phyloP scores from a whole-genome alignment of 1,140 invertebrate species.

The Drosophila sproati region DNA sequence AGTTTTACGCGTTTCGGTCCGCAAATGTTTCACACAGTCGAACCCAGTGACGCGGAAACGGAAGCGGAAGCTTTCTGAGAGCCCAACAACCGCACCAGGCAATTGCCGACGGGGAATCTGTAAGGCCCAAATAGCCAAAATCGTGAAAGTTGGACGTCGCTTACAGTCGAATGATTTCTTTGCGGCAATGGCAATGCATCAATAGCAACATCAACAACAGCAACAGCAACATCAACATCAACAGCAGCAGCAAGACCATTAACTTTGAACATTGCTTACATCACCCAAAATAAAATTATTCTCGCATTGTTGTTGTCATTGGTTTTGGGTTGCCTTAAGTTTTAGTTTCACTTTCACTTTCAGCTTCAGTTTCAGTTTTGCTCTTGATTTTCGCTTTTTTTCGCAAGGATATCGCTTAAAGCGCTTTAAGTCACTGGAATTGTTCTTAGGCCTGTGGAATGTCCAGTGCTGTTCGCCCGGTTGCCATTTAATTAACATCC shows the following conservation, averaged over 20 bases:
- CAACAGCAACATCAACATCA: constrained; percentile 4
- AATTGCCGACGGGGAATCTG: constrained; percentile 21
- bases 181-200: constrained; percentile 67
- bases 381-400: neutral
- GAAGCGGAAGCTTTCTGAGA: constrained; percentile 33
- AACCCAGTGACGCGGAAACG: constrained; percentile 58
- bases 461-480: neutral
- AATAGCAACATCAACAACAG: constrained; percentile 45
- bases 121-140: constrained; percentile 27
- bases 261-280: neutral
- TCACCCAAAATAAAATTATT: constrained; percentile 21
- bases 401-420: neutral
- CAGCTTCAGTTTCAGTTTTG: neutral
- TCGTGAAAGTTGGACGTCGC: constrained; percentile 49
- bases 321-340: constrained; percentile 1
- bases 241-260: constrained; percentile 5
- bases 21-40: constrained; percentile 55
- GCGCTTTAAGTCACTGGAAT: neutral
- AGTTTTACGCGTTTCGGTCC: constrained; percentile 53
- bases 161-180: constrained; percentile 63
- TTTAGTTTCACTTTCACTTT: neutral
- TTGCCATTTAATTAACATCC: neutral
- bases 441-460: neutral
- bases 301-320: constrained; percentile 7
- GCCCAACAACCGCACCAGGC: neutral